Evolutionary conservation across 2,113 vertebrate species (phyloP).

Genomic region (Oreochromis spilurus): DNA sequence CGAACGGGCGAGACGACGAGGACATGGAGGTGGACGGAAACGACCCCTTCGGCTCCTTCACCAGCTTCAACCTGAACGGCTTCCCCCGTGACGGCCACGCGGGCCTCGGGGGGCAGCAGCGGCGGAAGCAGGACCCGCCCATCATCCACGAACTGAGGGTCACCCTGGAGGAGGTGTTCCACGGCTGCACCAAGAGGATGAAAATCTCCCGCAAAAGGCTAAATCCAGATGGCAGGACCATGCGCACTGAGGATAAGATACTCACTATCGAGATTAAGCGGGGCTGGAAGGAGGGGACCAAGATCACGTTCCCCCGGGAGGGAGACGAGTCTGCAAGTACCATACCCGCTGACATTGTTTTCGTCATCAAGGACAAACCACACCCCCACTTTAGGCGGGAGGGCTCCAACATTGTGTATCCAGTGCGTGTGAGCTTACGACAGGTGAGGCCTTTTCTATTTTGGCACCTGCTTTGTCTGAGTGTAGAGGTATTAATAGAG

Average conservation of each 20-base stretch:
- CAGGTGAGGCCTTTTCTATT: conserved; percentile 79
- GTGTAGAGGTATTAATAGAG: conserved; percentile 22
- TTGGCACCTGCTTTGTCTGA: neutral
- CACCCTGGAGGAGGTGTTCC: conserved; percentile 93
- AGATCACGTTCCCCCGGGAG: conserved; percentile 96
- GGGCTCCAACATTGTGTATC: conserved; percentile 93
- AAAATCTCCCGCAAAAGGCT: conserved; percentile 94
- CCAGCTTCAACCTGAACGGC: conserved; percentile 89
- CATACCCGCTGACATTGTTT: conserved; percentile 96
- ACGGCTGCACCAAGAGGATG: conserved; percentile 94
- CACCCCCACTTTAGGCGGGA: conserved; percentile 93
- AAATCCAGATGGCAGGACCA: conserved; percentile 90
- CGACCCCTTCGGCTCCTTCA: conserved; percentile 89
- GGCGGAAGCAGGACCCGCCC: conserved; percentile 92
- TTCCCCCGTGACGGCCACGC: conserved; percentile 90
- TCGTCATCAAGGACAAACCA: conserved; percentile 97
- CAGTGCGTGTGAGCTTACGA: conserved; percentile 86
- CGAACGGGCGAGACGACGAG: conserved; percentile 85
- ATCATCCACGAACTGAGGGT: conserved; percentile 93
- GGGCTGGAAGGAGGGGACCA: conserved; percentile 98
- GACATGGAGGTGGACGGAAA: conserved; percentile 94
- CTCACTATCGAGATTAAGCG: conserved; percentile 96
- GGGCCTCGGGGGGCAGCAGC: conserved; percentile 79
- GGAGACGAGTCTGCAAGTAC: conserved; percentile 89
- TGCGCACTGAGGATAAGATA: conserved; percentile 94